Percentiles rank a stretch among this genome's conserved stretches.
Evolutionary conservation across 2,113 vertebrate genomes (phyloP).

Genomic region (Pachypanchax playfairii): DNA sequence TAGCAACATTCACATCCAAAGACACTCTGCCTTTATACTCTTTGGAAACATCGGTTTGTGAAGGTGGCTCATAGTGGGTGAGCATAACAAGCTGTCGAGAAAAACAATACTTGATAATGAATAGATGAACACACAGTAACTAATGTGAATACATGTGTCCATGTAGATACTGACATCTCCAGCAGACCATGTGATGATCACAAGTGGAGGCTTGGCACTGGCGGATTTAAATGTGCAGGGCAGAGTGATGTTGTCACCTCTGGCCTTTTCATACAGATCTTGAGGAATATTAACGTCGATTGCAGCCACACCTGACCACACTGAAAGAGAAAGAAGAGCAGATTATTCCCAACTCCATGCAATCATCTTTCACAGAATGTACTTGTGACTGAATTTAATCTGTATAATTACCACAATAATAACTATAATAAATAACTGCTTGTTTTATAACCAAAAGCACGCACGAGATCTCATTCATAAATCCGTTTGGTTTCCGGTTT

Average conservation of each 20-base stretch:
- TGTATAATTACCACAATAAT: no score
- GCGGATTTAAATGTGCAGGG: slow-evolving; percentile 56
- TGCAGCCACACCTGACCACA: slow-evolving; percentile 26
- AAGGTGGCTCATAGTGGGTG: accelerated
- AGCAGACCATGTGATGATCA: slow-evolving; percentile 50
- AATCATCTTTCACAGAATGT: neutral
- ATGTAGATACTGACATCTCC: slow-evolving; percentile 37
- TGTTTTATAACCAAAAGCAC: no score
- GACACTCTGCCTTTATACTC: slow-evolving; percentile 1
- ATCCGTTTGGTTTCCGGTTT: no score
- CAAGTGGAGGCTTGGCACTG: accelerated
- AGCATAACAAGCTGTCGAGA: slow-evolving; percentile 33
- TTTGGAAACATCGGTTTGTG: accelerated
- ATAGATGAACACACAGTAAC: neutral
- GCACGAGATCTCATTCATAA: no score
- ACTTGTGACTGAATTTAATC: no score
- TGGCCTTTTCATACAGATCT: slow-evolving; percentile 10
- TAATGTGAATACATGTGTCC: neutral
- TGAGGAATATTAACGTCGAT: slow-evolving; percentile 32
- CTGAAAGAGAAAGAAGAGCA: slow-evolving; percentile 35
- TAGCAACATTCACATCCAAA: accelerated
- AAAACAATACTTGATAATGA: neutral
- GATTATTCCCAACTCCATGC: neutral
- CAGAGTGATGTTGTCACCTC: slow-evolving; percentile 62
- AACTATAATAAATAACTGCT: no score